Percentiles rank a stretch among this genome's conserved stretches.
These are phyloP conservation scores for Lithobates sylvaticus DNA, from an alignment of 2,797 vertebrate genomes.

Conservation along the genomic window DNA sequence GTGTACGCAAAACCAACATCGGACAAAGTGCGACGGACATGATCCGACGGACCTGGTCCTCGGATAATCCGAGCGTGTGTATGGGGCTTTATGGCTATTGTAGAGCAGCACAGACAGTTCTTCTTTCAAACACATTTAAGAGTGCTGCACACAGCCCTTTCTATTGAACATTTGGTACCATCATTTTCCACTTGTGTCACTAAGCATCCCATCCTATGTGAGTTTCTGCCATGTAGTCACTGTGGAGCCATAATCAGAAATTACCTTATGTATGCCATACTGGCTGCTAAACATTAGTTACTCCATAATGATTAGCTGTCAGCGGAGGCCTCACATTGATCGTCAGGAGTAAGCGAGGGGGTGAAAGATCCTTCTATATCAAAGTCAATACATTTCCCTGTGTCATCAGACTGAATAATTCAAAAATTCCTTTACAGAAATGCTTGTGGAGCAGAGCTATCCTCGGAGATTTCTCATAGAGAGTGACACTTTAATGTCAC, in stretches of 20 bases:
- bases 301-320: slow-evolving; percentile 43
- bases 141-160: no score
- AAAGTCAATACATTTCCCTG: slow-evolving; percentile 47
- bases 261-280: slow-evolving; percentile 44
- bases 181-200: background rate
- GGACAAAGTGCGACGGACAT: no score
- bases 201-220: slow-evolving; percentile 20
- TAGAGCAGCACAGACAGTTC: no score
- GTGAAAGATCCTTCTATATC: slow-evolving; percentile 54
- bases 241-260: slow-evolving; percentile 34
- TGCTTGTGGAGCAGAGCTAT: slow-evolving; percentile 33
- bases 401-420: slow-evolving; percentile 48
- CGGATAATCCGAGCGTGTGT: no score
- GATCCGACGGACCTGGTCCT: no score
- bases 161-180: background rate
- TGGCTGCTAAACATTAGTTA: slow-evolving; percentile 34
- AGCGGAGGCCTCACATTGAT: slow-evolving; percentile 38
- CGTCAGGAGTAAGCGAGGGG: slow-evolving; percentile 30
- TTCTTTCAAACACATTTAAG: no score
- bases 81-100: no score
- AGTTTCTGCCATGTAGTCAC: slow-evolving; percentile 36
- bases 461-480: background rate
- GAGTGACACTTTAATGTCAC: slow-evolving; percentile 19
- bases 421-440: slow-evolving; percentile 41
- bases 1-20: no score